Percentiles rank a stretch among this genome's conserved stretches.
Conservation (phyloP, 2,113 vertebrate genomes). For the Siniperca knerii region DNA sequence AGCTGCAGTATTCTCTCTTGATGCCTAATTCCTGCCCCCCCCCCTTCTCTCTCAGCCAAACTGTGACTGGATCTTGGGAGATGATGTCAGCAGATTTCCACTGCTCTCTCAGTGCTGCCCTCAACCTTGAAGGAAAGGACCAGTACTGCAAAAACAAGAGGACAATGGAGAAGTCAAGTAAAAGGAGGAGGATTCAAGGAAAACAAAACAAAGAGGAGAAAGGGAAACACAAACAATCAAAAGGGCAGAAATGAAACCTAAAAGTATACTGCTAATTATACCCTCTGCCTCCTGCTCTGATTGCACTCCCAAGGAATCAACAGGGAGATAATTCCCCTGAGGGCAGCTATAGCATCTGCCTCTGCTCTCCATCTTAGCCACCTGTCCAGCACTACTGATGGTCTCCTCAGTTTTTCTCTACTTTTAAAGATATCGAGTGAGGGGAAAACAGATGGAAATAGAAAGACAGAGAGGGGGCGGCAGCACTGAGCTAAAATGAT, state of each 20-base stretch:
- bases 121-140: slow-evolving; percentile 61
- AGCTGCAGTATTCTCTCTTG: slow-evolving; percentile 82
- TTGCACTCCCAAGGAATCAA: slow-evolving; percentile 29
- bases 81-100: slow-evolving; percentile 87
- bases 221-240: neutral
- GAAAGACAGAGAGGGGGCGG: slow-evolving; percentile 28
- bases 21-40: slow-evolving; percentile 66
- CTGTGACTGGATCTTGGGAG: slow-evolving; percentile 79
- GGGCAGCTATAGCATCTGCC: slow-evolving; percentile 42
- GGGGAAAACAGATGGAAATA: slow-evolving; percentile 24
- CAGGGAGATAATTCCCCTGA: slow-evolving; percentile 14
- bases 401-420: neutral
- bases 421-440: slow-evolving; percentile 2
- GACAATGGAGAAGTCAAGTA: neutral
- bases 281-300: slow-evolving; percentile 30
- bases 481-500: slow-evolving; percentile 42
- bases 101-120: slow-evolving; percentile 73
- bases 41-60: slow-evolving; percentile 50
- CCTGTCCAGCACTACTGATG: neutral
- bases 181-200: slow-evolving; percentile 7
- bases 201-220: slow-evolving; percentile 28
- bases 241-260: neutral
- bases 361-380: slow-evolving; percentile 6
- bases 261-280: slow-evolving; percentile 19
- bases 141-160: slow-evolving; percentile 78